Percentiles rank a stretch among this genome's conserved stretches.
These are phyloP conservation scores for Diabrotica balteata DNA, from an alignment of 2,888 invertebrate genomes.

Conservation along the genomic window DNA sequence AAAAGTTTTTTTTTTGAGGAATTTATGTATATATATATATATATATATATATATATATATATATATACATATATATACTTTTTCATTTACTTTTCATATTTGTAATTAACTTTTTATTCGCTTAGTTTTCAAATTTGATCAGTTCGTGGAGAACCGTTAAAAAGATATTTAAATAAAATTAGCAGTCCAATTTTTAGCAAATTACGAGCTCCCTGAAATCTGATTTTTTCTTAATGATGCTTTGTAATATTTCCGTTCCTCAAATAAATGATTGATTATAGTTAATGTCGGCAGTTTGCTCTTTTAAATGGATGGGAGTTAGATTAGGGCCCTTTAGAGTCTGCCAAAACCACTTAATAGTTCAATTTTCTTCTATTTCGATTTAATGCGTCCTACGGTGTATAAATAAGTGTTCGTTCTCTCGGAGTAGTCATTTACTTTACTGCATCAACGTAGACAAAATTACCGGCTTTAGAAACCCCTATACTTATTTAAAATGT, in stretches of 20 bases:
- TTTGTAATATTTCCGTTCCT: slow-evolving; percentile 3
- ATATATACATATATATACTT: too few species aligned
- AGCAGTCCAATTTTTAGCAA: slow-evolving; percentile 1
- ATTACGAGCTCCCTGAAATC: slow-evolving; percentile 7
- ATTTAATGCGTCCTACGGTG: slow-evolving; percentile 22
- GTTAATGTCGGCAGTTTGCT: slow-evolving; percentile 14
- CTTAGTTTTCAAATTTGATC: background rate
- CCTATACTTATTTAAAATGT: background rate
- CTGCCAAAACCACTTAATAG: slow-evolving; percentile 20
- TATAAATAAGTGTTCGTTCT: slow-evolving; percentile 21
- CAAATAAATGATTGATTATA: slow-evolving; percentile 23
- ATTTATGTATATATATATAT: too few species aligned
- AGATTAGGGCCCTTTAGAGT: slow-evolving; percentile 18
- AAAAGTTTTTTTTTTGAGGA: too few species aligned
- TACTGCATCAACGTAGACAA: slow-evolving; percentile 4
- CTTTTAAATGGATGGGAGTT: slow-evolving; percentile 9
- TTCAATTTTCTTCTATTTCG: slow-evolving; percentile 21
- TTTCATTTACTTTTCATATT: too few species aligned
- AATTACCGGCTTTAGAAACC: slow-evolving; percentile 14
- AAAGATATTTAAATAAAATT: background rate
- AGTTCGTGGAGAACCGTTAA: background rate
- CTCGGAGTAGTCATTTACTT: slow-evolving; percentile 14
- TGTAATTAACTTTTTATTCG: too few species aligned
- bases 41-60: too few species aligned
- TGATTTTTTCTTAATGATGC: slow-evolving; percentile 9